phyloP scores from a whole-genome alignment of 2,113 vertebrate species.

The Nothobranchius furzeri region DNA sequence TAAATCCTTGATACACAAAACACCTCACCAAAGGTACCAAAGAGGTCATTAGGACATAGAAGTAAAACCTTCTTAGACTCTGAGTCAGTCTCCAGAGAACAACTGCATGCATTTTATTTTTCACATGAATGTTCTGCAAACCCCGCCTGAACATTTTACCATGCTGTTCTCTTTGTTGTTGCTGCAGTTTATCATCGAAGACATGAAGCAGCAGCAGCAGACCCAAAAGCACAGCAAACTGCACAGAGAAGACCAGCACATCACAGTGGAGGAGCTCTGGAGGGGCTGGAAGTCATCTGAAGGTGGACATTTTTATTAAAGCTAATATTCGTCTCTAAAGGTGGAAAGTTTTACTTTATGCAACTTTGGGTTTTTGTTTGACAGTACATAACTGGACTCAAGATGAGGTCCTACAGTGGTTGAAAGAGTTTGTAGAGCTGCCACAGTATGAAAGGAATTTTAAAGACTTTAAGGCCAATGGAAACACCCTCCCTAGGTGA shows the following conservation, averaged over 20 bases:
- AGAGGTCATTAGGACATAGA: too few relatives aligned
- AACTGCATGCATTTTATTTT: too few relatives aligned
- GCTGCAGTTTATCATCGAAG: conserved; percentile 89
- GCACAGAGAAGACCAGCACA: conserved; percentile 95
- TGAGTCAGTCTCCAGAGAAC: too few relatives aligned
- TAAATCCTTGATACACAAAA: too few relatives aligned
- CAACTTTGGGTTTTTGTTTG: not conserved
- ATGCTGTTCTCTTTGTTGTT: not conserved
- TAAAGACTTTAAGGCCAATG: conserved; percentile 90
- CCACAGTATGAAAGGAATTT: conserved; percentile 96
- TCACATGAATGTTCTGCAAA: too few relatives aligned
- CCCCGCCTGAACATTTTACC: not conserved
- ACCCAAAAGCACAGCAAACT: conserved; percentile 92
- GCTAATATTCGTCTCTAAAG: not conserved
- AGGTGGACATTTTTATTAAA: conserved; percentile 74
- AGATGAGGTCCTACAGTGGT: conserved; percentile 75
- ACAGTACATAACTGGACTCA: conserved; percentile 83
- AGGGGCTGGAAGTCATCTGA: conserved; percentile 94
- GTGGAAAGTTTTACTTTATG: not conserved
- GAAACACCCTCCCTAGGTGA: conserved; percentile 94
- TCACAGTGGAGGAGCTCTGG: conserved; percentile 96
- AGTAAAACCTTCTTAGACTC: too few relatives aligned
- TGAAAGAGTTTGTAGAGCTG: conserved; percentile 91
- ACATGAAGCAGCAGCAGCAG: conserved; percentile 94
- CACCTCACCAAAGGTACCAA: too few relatives aligned